A percentile compares a stretch with the other conserved stretches of the same genome.
These are phyloP conservation scores for Euthynnus affinis DNA, from an alignment of 2,797 vertebrate genomes.

Conservation along the genomic window DNA sequence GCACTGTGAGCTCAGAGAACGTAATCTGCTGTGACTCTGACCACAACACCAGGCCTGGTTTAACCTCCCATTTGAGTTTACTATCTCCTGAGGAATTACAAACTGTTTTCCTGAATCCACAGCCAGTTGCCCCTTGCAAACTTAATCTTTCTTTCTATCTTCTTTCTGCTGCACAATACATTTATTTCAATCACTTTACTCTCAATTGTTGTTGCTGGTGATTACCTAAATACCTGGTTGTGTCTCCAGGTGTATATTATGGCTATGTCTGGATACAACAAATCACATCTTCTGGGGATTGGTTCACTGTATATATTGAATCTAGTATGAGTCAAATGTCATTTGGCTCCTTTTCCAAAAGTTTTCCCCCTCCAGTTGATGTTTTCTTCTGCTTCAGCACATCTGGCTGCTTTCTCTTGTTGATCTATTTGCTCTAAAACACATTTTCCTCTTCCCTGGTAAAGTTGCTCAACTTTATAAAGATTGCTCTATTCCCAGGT, in stretches of 20 bases:
- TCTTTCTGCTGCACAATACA: neutral
- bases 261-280: too few species aligned
- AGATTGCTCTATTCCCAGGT: conserved; percentile 1
- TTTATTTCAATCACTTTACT: neutral
- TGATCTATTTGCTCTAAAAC: conserved; percentile 33
- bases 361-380: conserved; percentile 26
- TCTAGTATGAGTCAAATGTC: conserved; percentile 44
- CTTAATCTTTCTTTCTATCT: too few species aligned
- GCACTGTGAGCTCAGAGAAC: neutral
- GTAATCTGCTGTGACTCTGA: conserved; percentile 12
- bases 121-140: conserved; percentile 1
- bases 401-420: conserved; percentile 46
- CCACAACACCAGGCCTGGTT: conserved; percentile 19
- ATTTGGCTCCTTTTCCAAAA: conserved; percentile 20
- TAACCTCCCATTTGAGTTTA: neutral
- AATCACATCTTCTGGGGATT: neutral
- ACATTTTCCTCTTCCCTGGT: conserved; percentile 6
- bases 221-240: neutral
- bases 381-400: conserved; percentile 24
- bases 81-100: neutral
- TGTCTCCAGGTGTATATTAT: neutral
- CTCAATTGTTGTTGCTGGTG: neutral
- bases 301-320: conserved; percentile 10
- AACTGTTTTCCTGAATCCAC: conserved; percentile 25
- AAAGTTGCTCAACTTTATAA: conserved; percentile 31